A percentile compares a stretch with the other conserved stretches of the same genome.
phyloP scores from a whole-genome alignment of 1,140 invertebrate species.

The Scaptomyza graminum region DNA sequence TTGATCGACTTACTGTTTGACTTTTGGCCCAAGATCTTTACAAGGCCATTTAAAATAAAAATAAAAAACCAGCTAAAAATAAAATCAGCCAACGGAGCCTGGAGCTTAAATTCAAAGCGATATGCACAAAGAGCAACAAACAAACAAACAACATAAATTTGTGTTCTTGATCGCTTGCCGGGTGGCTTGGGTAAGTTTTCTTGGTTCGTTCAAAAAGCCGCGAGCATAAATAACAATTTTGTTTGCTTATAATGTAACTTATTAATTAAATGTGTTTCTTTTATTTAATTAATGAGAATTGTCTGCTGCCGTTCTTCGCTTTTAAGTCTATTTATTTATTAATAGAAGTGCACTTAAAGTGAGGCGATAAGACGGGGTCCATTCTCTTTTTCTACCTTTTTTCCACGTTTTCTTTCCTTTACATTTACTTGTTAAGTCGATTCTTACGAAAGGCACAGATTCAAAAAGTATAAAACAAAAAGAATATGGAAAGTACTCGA shows the following conservation, averaged over 20 bases:
- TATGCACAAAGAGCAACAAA: conserved; percentile 51
- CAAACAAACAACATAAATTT: conserved; percentile 23
- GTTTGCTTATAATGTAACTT: not conserved
- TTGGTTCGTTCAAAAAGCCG: not conserved
- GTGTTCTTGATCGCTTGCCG: conserved; percentile 42
- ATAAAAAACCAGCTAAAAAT: conserved; percentile 77
- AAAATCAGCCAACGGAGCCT: conserved; percentile 28
- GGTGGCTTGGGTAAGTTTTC: conserved; percentile 14
- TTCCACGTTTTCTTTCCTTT: no score
- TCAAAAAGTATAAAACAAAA: not conserved
- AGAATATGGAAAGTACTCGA: no score
- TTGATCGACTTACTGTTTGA: conserved; percentile 14
- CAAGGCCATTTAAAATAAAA: conserved; percentile 78
- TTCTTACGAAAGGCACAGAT: conserved; percentile 1
- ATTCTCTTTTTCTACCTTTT: no score
- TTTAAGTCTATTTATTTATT: no score
- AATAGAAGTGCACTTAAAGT: no score
- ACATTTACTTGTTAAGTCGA: conserved; percentile 1
- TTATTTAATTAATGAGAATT: conserved; percentile 6
- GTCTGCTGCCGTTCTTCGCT: not conserved
- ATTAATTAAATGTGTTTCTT: conserved; percentile 11
- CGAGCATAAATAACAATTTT: no score
- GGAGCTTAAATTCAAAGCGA: conserved; percentile 52
- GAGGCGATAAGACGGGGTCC: no score
- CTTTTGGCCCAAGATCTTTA: conserved; percentile 17